Evolutionary conservation across 2,797 vertebrate genomes (phyloP).

Genomic region (Urocyon cinereoargenteus): DNA sequence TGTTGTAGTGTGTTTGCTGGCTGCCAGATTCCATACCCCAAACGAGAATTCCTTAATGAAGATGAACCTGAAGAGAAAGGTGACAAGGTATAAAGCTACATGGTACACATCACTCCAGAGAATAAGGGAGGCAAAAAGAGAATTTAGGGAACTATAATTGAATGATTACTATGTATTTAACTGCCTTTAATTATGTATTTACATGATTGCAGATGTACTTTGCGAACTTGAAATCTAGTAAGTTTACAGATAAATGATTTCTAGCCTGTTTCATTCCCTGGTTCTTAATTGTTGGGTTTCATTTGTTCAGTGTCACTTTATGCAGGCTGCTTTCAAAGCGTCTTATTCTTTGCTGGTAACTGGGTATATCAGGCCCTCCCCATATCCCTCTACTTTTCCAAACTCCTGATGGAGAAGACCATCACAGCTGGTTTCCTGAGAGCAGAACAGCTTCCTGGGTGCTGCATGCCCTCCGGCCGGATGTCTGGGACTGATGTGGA

Average conservation of each 20-base stretch:
- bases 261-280: neutral
- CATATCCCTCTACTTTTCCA: neutral
- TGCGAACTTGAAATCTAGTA: neutral
- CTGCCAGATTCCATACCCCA: constrained; percentile 99
- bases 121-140: neutral
- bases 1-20: constrained; percentile 96
- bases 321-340: neutral
- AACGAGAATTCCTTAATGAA: constrained; percentile 98
- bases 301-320: neutral
- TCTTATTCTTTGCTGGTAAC: neutral
- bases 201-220: neutral
- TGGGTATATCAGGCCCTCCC: neutral
- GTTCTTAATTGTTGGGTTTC: neutral
- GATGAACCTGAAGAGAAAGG: constrained; percentile 98
- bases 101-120: neutral
- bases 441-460: neutral
- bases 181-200: neutral
- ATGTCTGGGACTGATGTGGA: neutral
- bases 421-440: neutral
- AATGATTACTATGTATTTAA: neutral
- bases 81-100: constrained; percentile 92
- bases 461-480: neutral
- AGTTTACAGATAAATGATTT: neutral
- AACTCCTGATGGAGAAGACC: neutral
- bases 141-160: neutral